These are phyloP conservation scores for Dryas iulia DNA, from an alignment of 1,140 invertebrate species.

Conservation along the genomic window DNA sequence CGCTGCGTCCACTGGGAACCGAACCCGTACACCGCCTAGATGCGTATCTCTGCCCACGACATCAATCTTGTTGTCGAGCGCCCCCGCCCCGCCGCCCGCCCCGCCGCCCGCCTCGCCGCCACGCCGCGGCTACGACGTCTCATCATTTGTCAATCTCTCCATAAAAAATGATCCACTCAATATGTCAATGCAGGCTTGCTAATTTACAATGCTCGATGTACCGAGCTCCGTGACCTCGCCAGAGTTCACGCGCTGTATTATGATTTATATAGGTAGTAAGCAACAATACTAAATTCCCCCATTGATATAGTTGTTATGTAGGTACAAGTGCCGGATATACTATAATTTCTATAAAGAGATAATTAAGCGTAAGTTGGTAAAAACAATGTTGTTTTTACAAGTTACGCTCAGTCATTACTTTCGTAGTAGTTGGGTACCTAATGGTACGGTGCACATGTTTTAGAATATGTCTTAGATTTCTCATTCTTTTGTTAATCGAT, in stretches of 20 bases:
- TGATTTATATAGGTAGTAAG: too few species aligned
- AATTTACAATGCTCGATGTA: conserved; percentile 14
- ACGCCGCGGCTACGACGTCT: conserved; percentile 31
- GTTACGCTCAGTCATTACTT: too few species aligned
- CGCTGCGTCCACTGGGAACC: conserved; percentile 46
- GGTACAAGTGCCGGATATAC: too few species aligned
- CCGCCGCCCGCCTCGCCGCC: background rate
- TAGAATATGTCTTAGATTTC: too few species aligned
- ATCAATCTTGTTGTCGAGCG: conserved; percentile 53
- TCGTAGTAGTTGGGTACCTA: too few species aligned
- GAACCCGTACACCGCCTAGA: conserved; percentile 38
- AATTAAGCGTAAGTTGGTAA: too few species aligned
- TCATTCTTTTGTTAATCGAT: too few species aligned
- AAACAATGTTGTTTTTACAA: too few species aligned
- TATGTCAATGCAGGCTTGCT: conserved; percentile 24
- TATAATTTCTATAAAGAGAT: too few species aligned
- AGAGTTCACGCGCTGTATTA: background rate
- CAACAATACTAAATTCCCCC: too few species aligned
- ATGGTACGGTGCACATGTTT: too few species aligned
- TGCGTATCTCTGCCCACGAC: conserved; percentile 50
- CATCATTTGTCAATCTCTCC: conserved; percentile 54
- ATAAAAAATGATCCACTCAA: conserved; percentile 50
- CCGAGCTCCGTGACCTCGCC: background rate
- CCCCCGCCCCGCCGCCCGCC: background rate
- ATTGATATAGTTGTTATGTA: too few species aligned